Evolutionary conservation across 1,140 invertebrate genomes (phyloP).

Genomic region (Trichoplusia ni): DNA sequence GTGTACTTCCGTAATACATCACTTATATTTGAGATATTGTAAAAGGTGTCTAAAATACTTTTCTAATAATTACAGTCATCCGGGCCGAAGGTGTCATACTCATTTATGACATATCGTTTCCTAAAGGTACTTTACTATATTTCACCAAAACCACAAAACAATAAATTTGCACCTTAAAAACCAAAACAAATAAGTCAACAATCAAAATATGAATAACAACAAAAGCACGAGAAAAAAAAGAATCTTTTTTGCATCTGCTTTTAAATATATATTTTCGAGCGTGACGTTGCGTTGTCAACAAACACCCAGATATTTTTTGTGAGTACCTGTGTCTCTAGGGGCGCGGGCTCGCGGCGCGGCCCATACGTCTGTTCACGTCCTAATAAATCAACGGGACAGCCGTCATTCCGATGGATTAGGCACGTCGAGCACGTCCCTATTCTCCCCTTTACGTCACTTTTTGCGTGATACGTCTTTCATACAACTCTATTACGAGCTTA

Average conservation of each 20-base stretch:
- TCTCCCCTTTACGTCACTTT: slow-evolving; percentile 35
- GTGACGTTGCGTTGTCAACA: slow-evolving; percentile 65
- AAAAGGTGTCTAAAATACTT: too few species aligned
- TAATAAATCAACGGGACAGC: slow-evolving; percentile 62
- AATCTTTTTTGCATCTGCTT: slow-evolving; percentile 11
- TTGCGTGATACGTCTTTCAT: slow-evolving; percentile 35
- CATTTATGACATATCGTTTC: too few species aligned
- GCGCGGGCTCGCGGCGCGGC: slow-evolving; percentile 10
- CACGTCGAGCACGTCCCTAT: slow-evolving; percentile 32
- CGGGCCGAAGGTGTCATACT: too few species aligned
- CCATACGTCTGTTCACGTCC: slow-evolving; percentile 53
- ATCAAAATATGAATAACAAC: too few species aligned
- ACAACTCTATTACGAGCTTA: slow-evolving; percentile 28
- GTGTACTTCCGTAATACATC: too few species aligned
- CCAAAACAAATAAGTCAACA: too few species aligned
- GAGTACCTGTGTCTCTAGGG: slow-evolving; percentile 47
- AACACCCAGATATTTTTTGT: slow-evolving; percentile 64
- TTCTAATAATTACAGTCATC: too few species aligned
- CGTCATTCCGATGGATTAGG: slow-evolving; percentile 39
- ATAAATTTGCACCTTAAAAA: too few species aligned
- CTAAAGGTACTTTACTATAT: too few species aligned
- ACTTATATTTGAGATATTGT: too few species aligned
- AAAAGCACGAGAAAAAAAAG: background rate
- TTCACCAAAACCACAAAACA: too few species aligned
- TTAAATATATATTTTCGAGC: slow-evolving; percentile 36